Conservation (phyloP, 2,888 invertebrate genomes). For the Gortyna flavago region DNA sequence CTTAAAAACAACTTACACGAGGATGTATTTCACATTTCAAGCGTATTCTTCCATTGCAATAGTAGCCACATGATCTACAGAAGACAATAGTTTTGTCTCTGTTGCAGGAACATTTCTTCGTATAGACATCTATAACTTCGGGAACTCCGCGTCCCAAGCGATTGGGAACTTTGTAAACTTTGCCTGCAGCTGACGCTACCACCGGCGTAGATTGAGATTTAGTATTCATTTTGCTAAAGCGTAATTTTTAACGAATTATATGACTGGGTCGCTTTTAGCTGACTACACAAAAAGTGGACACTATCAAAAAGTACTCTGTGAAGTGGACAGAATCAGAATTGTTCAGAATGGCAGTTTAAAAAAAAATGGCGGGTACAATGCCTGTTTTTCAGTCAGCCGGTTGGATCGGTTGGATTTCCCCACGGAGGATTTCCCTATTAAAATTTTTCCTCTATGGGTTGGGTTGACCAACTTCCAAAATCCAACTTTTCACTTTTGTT, state of each 20-base stretch:
- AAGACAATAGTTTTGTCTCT: conserved; percentile 85
- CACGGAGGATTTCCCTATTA: too few species aligned
- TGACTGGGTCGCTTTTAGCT: neutral
- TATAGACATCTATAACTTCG: conserved; percentile 74
- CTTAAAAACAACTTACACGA: conserved; percentile 74
- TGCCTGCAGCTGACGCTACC: conserved; percentile 83
- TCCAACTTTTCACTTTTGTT: too few species aligned
- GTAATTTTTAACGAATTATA: neutral
- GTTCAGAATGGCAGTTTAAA: too few species aligned
- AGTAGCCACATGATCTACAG: conserved; percentile 86
- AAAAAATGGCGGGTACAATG: too few species aligned
- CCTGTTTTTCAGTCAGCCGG: too few species aligned
- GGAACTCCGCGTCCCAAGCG: conserved; percentile 85
- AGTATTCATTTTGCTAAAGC: conserved; percentile 53
- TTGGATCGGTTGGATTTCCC: too few species aligned
- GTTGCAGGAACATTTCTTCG: conserved; percentile 81
- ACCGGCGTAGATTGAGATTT: conserved; percentile 78
- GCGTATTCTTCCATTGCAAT: conserved; percentile 86
- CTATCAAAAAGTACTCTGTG: too few species aligned
- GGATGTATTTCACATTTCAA: conserved; percentile 84
- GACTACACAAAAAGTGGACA: neutral
- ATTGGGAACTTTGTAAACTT: conserved; percentile 72
- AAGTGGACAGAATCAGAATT: too few species aligned
- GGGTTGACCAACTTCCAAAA: too few species aligned
- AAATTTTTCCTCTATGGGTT: too few species aligned